Conservation (phyloP, 2,888 invertebrate genomes). For the Netelia fuscicornis region DNA sequence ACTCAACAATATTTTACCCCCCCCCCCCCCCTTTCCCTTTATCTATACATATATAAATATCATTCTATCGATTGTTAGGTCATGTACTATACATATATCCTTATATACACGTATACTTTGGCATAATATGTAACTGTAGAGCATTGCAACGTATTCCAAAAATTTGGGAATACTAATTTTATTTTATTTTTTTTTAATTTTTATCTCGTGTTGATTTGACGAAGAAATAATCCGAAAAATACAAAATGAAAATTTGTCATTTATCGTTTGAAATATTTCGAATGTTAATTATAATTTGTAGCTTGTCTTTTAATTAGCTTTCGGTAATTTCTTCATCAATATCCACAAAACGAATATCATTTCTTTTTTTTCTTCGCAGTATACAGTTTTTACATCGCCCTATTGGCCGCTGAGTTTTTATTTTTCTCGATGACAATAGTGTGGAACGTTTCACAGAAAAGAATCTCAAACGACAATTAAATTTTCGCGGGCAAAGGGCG, state of each 20-base stretch:
- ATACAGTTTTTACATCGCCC: background rate
- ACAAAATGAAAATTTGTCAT: background rate
- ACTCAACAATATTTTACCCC: conserved; percentile 11
- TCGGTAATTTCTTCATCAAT: background rate
- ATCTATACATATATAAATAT: conserved; percentile 13
- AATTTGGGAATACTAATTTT: background rate
- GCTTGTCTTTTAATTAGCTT: background rate
- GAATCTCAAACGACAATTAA: background rate
- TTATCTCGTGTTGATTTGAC: background rate
- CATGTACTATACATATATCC: conserved; percentile 18
- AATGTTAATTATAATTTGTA: background rate
- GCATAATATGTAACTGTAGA: background rate
- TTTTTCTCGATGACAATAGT: background rate
- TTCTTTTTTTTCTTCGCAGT: background rate
- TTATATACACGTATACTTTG: conserved; percentile 27
- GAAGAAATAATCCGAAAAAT: background rate
- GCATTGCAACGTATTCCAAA: background rate
- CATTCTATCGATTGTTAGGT: conserved; percentile 28
- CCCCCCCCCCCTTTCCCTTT: background rate
- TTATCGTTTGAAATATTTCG: background rate
- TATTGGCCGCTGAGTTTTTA: background rate
- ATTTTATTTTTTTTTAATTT: too few species aligned
- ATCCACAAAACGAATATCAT: background rate
- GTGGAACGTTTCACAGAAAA: background rate
- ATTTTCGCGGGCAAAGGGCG: background rate